Base-by-base conservation (phyloP, 92 coral and sea anemone genomes). In the Porites lobata region DNA sequence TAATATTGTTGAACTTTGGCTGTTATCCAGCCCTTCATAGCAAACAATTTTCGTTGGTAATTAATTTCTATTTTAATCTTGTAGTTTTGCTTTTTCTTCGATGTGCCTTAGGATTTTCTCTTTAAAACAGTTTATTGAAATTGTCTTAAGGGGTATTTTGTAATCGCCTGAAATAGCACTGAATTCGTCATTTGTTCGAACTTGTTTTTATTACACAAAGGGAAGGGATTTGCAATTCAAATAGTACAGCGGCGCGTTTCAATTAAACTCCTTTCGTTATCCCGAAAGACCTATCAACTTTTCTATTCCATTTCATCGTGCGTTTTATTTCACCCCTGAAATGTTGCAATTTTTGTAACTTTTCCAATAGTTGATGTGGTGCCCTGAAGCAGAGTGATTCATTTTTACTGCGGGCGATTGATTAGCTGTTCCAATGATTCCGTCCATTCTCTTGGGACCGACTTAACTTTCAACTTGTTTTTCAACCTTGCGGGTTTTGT, bases 1-100 rank as follows among this genome's bases (percentile, higher is more conserved):
- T 26, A 29, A 21, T 67, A 26, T 80, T 67, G 24, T 9, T 58
- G 51, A 66, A 66, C 21, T 47, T 51, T 80, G 84, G 84, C 84
- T 1, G 20, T 65, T 17, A 24, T 65, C 74, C 74, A 65, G 51
- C 8, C 54, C 29, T 22, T 7, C 50, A 43, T 4, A 51, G 26
- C 70, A 80, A 65, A 66, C 64, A 69, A 53, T 24, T 9, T 53
- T 24, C 14, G 14, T 68, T 20, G 72, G 13, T 50, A 19, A 65
- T 79, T 14, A 22, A 65, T 38, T 29, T 38, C 47, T 38, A 38
- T 38, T 38, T 38, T 38, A 4, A 38, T 4, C 47, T 38, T 38
- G 47, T 38, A 38, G 47, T 38, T 38, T 38, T 4, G 47, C 47
- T 38, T 38, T 38, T 38, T 38, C 47, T 3, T 38, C 47, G 47